Evolutionary conservation across 2,888 invertebrate species (phyloP).

Genomic region (Chouioia cunea): DNA sequence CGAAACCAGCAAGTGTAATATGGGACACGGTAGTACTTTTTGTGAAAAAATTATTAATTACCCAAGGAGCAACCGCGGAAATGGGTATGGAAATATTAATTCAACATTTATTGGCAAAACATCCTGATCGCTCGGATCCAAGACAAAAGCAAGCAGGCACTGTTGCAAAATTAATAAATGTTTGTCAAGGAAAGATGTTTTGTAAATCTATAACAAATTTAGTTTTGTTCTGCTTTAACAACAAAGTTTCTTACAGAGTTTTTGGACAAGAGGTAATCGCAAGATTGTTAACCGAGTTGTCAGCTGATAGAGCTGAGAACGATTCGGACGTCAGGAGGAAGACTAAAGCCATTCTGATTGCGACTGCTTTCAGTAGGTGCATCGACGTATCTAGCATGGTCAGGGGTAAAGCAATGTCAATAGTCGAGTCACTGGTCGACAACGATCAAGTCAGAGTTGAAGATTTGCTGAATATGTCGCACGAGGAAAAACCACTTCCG

Average conservation of each 20-base stretch:
- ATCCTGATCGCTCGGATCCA: constrained; percentile 61
- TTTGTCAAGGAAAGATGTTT: constrained; percentile 52
- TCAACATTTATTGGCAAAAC: constrained; percentile 60
- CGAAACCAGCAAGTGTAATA: constrained; percentile 51
- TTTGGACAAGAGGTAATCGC: constrained; percentile 71
- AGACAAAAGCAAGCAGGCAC: constrained; percentile 61
- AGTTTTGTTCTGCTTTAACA: constrained; percentile 61
- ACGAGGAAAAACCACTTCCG: constrained; percentile 52
- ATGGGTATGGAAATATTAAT: constrained; percentile 57
- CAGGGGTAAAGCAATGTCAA: constrained; percentile 72
- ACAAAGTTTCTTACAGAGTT: constrained; percentile 68
- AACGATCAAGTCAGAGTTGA: constrained; percentile 46
- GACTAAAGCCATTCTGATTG: constrained; percentile 64
- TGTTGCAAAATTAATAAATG: constrained; percentile 58
- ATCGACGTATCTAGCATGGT: constrained; percentile 74
- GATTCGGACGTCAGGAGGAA: constrained; percentile 35
- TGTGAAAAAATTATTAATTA: constrained; percentile 52
- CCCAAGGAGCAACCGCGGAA: constrained; percentile 52
- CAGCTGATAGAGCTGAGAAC: constrained; percentile 21
- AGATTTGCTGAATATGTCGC: constrained; percentile 50
- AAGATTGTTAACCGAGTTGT: constrained; percentile 63
- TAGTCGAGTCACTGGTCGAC: constrained; percentile 70
- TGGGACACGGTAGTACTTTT: constrained; percentile 60
- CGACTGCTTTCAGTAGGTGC: constrained; percentile 71
- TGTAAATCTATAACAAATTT: constrained; percentile 52